Percentiles rank a stretch among this genome's conserved stretches.
phyloP scores from a whole-genome alignment of 2,113 vertebrate genomes.

The Neofelis nebulosa region DNA sequence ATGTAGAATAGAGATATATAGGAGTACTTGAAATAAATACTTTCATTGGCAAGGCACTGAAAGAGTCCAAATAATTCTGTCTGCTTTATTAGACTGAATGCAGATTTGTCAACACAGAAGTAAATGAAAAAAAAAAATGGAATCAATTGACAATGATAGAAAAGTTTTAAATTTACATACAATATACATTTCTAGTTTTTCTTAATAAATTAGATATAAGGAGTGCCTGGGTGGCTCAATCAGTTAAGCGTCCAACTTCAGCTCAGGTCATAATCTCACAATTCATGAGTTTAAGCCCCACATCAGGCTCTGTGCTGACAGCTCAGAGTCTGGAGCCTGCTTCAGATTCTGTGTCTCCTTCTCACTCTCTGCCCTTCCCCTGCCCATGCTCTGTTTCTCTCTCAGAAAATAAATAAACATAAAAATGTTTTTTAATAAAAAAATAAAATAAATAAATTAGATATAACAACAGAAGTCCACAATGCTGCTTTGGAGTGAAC shows the following conservation, averaged over 20 bases:
- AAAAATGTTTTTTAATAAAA: too few relatives aligned
- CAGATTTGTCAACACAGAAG: neutral
- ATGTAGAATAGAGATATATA: neutral
- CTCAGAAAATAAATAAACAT: too few relatives aligned
- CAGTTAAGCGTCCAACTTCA: too few relatives aligned
- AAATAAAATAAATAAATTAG: neutral
- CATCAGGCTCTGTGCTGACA: too few relatives aligned
- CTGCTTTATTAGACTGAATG: neutral
- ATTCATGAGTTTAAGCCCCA: too few relatives aligned
- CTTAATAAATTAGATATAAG: neutral
- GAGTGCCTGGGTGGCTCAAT: too few relatives aligned
- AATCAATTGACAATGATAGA: neutral
- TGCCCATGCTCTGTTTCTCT: too few relatives aligned
- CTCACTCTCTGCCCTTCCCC: too few relatives aligned
- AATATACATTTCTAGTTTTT: neutral
- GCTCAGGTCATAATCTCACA: too few relatives aligned
- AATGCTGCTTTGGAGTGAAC: neutral
- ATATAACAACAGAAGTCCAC: neutral
- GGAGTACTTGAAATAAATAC: neutral
- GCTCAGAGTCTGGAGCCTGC: too few relatives aligned
- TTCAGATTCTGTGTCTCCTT: too few relatives aligned
- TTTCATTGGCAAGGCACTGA: neutral
- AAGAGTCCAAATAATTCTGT: neutral
- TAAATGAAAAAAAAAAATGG: neutral
- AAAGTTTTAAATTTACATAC: neutral